These are phyloP conservation scores for Rhinopomastus cyanomelas DNA, from an alignment of 2,113 vertebrate genomes.

Conservation along the genomic window DNA sequence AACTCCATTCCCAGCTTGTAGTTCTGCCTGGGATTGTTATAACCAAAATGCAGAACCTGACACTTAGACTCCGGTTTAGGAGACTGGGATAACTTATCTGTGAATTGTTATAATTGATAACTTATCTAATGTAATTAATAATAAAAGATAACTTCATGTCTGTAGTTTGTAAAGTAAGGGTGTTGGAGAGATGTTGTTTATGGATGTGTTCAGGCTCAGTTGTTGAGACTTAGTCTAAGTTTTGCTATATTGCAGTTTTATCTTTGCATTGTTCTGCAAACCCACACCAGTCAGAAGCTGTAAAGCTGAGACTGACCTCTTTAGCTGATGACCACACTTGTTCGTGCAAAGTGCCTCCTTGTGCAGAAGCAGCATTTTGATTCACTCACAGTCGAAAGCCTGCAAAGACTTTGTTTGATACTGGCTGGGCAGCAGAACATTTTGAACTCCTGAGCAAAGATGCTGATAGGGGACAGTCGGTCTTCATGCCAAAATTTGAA, in stretches of 20 bases:
- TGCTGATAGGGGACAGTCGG: conserved; percentile 6
- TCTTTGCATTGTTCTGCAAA: neutral
- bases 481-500: neutral
- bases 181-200: neutral
- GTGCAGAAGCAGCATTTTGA: neutral
- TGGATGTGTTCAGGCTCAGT: neutral
- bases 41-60: too few species aligned
- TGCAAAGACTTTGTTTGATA: neutral
- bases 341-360: neutral
- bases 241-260: neutral
- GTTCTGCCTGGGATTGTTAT: too few species aligned
- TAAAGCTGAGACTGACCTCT: neutral
- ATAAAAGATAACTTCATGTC: neutral
- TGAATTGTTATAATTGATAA: too few species aligned
- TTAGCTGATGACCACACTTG: neutral
- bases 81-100: neutral
- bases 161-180: neutral
- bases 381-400: neutral
- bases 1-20: too few species aligned
- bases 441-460: conserved; percentile 30
- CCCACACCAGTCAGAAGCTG: neutral
- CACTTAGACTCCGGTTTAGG: neutral
- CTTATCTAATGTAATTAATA: too few species aligned
- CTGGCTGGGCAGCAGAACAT: neutral
- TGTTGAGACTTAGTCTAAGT: neutral